Conservation (phyloP, 2,888 invertebrate species). For the Pandemis cinnamomeana region DNA sequence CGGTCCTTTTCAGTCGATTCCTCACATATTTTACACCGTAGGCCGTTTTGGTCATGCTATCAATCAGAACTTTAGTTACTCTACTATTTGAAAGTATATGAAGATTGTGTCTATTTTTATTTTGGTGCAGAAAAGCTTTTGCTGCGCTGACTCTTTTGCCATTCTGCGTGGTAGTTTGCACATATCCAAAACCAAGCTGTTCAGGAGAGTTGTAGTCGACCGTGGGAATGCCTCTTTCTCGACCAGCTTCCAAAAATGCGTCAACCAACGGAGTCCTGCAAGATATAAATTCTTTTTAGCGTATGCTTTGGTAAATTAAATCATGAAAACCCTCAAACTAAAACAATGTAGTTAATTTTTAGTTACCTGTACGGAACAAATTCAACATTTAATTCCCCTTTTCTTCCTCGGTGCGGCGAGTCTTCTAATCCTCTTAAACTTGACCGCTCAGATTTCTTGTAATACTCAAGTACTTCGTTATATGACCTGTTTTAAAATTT, state of each 20-base stretch:
- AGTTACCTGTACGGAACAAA: conserved; percentile 75
- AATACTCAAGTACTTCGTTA: conserved; percentile 82
- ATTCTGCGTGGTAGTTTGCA: conserved; percentile 85
- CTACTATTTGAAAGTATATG: conserved; percentile 82
- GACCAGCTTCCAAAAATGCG: conserved; percentile 86
- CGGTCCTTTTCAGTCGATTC: conserved; percentile 68
- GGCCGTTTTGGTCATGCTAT: conserved; percentile 73
- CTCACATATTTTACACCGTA: conserved; percentile 83
- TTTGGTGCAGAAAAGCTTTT: conserved; percentile 84
- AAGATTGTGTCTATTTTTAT: conserved; percentile 81
- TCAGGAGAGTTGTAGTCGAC: conserved; percentile 87
- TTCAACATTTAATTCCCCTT: conserved; percentile 85
- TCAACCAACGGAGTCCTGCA: conserved; percentile 80
- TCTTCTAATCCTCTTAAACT: conserved; percentile 67
- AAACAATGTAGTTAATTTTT: no score
- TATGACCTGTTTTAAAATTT: conserved; percentile 81
- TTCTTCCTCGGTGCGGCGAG: conserved; percentile 78
- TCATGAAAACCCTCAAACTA: no score
- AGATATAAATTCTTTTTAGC: conserved; percentile 32
- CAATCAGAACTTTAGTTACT: conserved; percentile 83
- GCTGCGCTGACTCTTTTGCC: conserved; percentile 86
- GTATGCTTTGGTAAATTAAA: background rate
- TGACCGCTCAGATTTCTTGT: conserved; percentile 83
- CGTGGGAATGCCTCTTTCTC: conserved; percentile 85
- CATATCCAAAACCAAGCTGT: conserved; percentile 83